Evolutionary conservation across 2,113 vertebrate genomes (phyloP).

Genomic region (sheep (Ovis aries)): ARS-UI_Ramb_v3.0 NC_056080.1:61414001-61414500

Average conservation of each 20-base stretch:
- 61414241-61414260: neutral
- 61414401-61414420: neutral
- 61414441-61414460: neutral
- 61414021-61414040: neutral
- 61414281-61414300: neutral
- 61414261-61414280: neutral
- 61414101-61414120: neutral
- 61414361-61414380: neutral
- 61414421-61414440: neutral
- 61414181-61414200: neutral
- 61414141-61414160: slow-evolving; percentile 12
- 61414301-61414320: neutral
- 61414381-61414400: neutral
- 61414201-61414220: slow-evolving; percentile 13
- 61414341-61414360: neutral
- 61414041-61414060: slow-evolving; percentile 20
- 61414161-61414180: neutral
- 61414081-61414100: neutral
- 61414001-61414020: neutral
- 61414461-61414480: neutral
- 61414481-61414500: neutral
- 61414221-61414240: neutral
- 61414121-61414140: neutral
- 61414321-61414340: neutral
- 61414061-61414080: neutral